Conservation (phyloP, 2,888 invertebrate genomes). For the Macaria liturata region DNA sequence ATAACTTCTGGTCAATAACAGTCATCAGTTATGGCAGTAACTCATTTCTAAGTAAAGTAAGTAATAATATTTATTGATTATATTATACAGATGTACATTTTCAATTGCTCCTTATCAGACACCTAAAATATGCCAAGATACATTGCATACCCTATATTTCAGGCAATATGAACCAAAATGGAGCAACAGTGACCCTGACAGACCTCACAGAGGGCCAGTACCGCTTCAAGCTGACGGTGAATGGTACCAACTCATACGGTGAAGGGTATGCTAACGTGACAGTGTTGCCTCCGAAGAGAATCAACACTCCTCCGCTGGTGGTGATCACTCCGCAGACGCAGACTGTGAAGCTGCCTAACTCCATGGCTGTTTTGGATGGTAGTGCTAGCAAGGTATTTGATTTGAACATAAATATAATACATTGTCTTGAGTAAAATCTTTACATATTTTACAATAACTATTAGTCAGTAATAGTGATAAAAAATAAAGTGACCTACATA, state of each 20-base stretch:
- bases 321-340: conserved; percentile 93
- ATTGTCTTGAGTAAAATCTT: too few species aligned
- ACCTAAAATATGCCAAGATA: too few species aligned
- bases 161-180: conserved; percentile 92
- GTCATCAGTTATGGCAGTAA: too few species aligned
- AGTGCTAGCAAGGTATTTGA: conserved; percentile 87
- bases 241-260: conserved; percentile 89
- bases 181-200: conserved; percentile 91
- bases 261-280: conserved; percentile 95
- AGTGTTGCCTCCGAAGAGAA: conserved; percentile 91
- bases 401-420: too few species aligned
- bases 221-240: conserved; percentile 92
- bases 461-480: too few species aligned
- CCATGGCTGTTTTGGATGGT: conserved; percentile 94
- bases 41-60: too few species aligned
- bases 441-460: too few species aligned
- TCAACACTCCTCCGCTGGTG: conserved; percentile 92
- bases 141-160: conserved; percentile 42
- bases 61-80: too few species aligned
- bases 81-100: too few species aligned
- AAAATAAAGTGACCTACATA: too few species aligned
- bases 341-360: conserved; percentile 94
- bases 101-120: too few species aligned
- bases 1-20: too few species aligned
- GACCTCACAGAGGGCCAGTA: conserved; percentile 94